Evolutionary conservation across 2,888 invertebrate species (phyloP).

Genomic region (Mimumesa dahlbomi): DNA sequence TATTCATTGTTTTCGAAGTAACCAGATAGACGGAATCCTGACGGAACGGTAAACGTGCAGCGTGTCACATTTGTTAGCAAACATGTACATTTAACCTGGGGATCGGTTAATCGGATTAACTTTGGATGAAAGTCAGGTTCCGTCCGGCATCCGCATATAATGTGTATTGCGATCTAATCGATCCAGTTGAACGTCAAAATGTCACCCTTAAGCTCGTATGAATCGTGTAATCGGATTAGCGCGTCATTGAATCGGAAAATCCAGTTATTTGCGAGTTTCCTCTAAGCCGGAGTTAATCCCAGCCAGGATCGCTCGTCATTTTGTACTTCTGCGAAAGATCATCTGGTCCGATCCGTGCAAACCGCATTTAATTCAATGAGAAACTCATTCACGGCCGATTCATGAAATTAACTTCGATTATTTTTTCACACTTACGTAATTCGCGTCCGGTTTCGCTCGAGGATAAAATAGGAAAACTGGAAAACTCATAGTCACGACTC

Average conservation of each 20-base stretch:
- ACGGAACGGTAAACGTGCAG: neutral
- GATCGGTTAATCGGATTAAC: constrained; percentile 34
- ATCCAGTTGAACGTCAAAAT: constrained; percentile 35
- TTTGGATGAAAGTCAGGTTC: neutral
- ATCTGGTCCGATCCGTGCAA: neutral
- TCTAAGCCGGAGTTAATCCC: constrained; percentile 16
- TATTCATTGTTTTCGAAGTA: too few species aligned
- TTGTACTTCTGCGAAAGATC: constrained; percentile 27
- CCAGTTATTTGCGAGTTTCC: constrained; percentile 43
- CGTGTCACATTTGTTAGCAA: constrained; percentile 19
- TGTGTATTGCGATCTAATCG: constrained; percentile 16
- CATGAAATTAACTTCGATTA: constrained; percentile 5
- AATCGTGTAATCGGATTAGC: constrained; percentile 33
- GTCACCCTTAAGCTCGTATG: constrained; percentile 11
- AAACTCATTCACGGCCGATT: neutral
- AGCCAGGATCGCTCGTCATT: neutral
- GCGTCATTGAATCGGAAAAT: constrained; percentile 48
- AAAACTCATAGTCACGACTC: too few species aligned
- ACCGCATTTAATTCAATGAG: constrained; percentile 1
- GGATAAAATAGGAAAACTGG: too few species aligned
- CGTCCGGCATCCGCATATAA: neutral
- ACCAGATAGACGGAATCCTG: too few species aligned
- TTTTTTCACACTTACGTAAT: constrained; percentile 1
- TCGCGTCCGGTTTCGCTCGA: constrained; percentile 1
- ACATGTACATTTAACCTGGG: constrained; percentile 12